Evolutionary conservation across 2,888 invertebrate species (phyloP).

Genomic region (Nemoura dubitans): DNA sequence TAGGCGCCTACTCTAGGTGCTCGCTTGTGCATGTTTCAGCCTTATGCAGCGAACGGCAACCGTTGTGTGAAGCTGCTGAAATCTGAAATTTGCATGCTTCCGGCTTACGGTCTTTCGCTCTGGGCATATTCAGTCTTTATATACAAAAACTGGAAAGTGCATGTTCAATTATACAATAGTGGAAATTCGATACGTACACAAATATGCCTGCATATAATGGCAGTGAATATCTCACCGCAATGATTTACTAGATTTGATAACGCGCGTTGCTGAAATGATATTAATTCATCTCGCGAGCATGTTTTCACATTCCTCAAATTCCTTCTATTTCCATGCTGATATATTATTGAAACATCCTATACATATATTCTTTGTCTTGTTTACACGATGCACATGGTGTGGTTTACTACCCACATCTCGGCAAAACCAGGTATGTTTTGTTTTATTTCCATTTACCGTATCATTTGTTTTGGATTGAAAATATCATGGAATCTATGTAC

Average conservation of each 20-base stretch:
- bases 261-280: background rate
- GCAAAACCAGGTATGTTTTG: background rate
- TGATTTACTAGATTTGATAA: background rate
- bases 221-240: background rate
- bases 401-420: background rate
- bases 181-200: background rate
- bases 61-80: background rate
- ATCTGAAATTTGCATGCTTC: background rate
- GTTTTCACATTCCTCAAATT: background rate
- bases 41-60: background rate
- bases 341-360: background rate
- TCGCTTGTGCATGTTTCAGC: background rate
- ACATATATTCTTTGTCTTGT: too few relatives aligned
- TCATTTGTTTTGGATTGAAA: background rate
- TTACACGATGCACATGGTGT: too few relatives aligned
- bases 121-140: background rate
- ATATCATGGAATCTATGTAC: background rate
- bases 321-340: background rate
- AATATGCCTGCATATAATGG: background rate
- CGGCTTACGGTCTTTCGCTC: too few relatives aligned
- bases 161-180: background rate
- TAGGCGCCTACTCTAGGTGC: background rate
- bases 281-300: background rate
- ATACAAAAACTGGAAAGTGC: background rate
- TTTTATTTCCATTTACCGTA: background rate